phyloP scores from a whole-genome alignment of 2,797 vertebrate species.

The Hippoglossus hippoglossus region DNA sequence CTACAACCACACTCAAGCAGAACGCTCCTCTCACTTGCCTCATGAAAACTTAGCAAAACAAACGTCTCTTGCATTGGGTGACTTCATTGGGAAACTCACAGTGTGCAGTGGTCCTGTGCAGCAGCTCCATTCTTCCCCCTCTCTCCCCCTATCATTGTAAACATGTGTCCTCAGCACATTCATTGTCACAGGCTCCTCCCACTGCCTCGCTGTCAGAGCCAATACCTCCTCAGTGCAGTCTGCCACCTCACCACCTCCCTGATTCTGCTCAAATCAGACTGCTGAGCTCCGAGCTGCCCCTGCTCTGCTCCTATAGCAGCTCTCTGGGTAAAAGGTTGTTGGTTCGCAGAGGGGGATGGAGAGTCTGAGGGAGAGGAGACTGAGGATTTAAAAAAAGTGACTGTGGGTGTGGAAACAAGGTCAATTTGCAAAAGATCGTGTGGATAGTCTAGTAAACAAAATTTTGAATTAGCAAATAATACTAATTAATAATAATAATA shows the following conservation, averaged over 20 bases:
- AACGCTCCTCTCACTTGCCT: background rate
- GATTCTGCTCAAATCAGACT: conserved; percentile 67
- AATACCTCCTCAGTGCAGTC: conserved; percentile 53
- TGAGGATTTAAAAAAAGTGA: background rate
- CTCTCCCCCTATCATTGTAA: conserved; percentile 68
- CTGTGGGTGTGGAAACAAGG: conserved; percentile 9
- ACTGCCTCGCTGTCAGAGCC: conserved; percentile 48
- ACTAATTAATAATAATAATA: background rate
- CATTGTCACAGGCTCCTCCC: conserved; percentile 79
- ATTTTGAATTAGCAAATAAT: background rate
- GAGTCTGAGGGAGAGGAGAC: conserved; percentile 18
- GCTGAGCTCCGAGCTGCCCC: conserved; percentile 38
- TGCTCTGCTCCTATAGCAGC: conserved; percentile 54
- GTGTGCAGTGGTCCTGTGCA: conserved; percentile 24
- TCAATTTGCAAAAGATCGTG: conserved; percentile 4
- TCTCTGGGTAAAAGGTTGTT: conserved; percentile 83
- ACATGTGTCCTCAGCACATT: conserved; percentile 74
- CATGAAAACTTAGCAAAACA: background rate
- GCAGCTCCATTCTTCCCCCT: conserved; percentile 66
- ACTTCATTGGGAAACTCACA: conserved; percentile 57
- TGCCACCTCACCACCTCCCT: conserved; percentile 56
- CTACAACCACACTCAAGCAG: background rate
- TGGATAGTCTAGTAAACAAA: background rate
- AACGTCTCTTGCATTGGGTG: background rate
- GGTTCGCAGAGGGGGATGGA: conserved; percentile 15